These are phyloP conservation scores for Automeris io DNA, from an alignment of 2,888 invertebrate genomes.

Conservation along the genomic window DNA sequence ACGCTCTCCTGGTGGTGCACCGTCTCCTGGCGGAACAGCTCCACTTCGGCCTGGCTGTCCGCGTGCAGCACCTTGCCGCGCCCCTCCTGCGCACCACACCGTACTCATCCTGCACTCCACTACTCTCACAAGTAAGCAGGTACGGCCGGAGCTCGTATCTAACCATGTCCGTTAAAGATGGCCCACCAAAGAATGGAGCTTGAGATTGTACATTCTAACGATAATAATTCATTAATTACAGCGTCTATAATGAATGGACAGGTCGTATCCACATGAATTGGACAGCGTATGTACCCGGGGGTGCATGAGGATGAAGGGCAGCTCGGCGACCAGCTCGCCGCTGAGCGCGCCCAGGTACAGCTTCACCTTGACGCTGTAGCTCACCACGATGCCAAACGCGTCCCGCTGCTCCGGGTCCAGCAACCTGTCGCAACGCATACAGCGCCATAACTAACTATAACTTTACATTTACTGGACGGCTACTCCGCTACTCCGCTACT, in stretches of 20 bases:
- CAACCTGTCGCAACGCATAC: no score
- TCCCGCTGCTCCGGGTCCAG: conserved; percentile 88
- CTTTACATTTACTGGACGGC: no score
- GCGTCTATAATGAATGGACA: no score
- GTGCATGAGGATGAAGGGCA: conserved; percentile 95
- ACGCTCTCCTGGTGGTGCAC: conserved; percentile 75
- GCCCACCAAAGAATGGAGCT: no score
- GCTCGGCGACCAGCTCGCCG: conserved; percentile 93
- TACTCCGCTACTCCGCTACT: no score
- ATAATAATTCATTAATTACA: no score
- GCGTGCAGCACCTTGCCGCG: conserved; percentile 78
- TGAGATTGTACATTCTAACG: no score
- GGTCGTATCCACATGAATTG: no score
- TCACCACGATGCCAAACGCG: conserved; percentile 96
- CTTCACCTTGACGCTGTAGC: conserved; percentile 96
- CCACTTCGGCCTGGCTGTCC: conserved; percentile 84
- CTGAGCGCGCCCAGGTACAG: conserved; percentile 94
- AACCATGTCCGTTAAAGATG: no score
- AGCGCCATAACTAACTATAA: no score
- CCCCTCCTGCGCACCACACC: conserved; percentile 45
- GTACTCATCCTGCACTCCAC: background rate
- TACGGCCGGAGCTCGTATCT: no score
- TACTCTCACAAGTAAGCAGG: conserved; percentile 1
- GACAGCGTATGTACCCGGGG: conserved; percentile 80
- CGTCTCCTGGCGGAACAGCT: conserved; percentile 83